Base-by-base conservation (phyloP, 1,140 invertebrate genomes). In the Saccostrea cuccullata region DNA sequence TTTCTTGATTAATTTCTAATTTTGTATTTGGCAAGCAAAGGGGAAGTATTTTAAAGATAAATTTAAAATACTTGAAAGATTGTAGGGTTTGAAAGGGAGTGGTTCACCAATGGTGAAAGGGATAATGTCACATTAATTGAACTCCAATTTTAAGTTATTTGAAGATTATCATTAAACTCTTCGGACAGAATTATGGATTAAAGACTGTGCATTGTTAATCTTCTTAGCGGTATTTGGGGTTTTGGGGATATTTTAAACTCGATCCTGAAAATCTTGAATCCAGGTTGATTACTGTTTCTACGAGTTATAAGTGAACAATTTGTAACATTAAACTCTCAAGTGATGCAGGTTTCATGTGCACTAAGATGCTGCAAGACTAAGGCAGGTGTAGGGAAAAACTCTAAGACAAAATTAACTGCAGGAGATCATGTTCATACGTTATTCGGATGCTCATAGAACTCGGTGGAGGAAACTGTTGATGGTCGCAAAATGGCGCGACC, bases 401-500 rank as follows among this genome's bases (percentile, higher is more conserved):
- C 26, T 30, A 26, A 77, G 11, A 77, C 30, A 77, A 77, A 36
- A 17, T 77, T 30, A 40, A 77, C 70, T 77, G 26, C 70, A 30
- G 70, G 70, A 77, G 23, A 36, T 77, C 70, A 77, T 36, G 70
- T 77, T 77, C 82, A 84, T 84, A 84, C 82, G 40, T 84, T 55
- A 84, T 56, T 84, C 36, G 20, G 58, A 40, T 64, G 77, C 56
- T 83, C 36, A 70, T 58, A 88, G 23, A 55, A 85, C 84, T 60
- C 67, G 70, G 60, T 55, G 40, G 87, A 73, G 47, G 67, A 55
- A 85, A 56, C 58, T 73, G 87, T 85, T 58, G 87, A 23, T 1
- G 83, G 87, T 55, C 83, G 87, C 30, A 73, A n/a, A 30, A 85
- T 30, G 30, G 87, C 30, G 60, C 84, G 84, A 40, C 87, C 87